Evolutionary conservation across 2,888 invertebrate genomes (phyloP), one percentile per base, ranked within the genome.

Genomic region (Boloria selene): DNA sequence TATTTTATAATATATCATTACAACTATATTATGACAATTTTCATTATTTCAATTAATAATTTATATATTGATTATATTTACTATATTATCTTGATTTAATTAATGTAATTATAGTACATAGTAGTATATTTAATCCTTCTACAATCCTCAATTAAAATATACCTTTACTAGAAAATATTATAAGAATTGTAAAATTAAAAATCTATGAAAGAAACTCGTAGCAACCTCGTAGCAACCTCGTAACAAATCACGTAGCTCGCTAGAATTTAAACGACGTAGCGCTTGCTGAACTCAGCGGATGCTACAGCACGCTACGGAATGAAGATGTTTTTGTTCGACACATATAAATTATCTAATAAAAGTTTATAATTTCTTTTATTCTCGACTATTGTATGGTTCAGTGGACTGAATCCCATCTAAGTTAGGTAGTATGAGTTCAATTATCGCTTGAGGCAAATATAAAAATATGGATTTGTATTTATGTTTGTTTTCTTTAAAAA

Each of bases 161-260:
- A 38, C 10, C 1, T 38, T 38, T 16, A 45, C 4, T 17, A 17
- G 44, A 50, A n/a, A 16, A 47, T 13, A 2, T 2, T 18, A 52
- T 18, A 51, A 13, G 45, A 16, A 42, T 26, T 44, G 17, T 44
- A 42, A 52, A 51, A 62, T 53, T 53, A 53, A 58, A 47, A 45
- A 62, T 42, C 42, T 67, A 61, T 47, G 58, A 53, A 62, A 62
- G n/a, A 50, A 54, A 55, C 44, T 67, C 56, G 55, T 62, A 54
- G 66, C 52, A 38, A 50, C 54, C 22, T 22, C 22, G 22, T 22
- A 22, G 22, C 22, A 56, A 50, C 54, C 60, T 65, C 50, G 62
- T 63, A 68, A 63, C 65, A 68, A 63, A 70, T 63, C 62, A 68
- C 68, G 68, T 70, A 68, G 68, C 31, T 52, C 49, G 65, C 61